A percentile compares a stretch with the other conserved stretches of the same genome.
phyloP scores from a whole-genome alignment of 1,140 invertebrate species.

The Papilio aristodemus region DNA sequence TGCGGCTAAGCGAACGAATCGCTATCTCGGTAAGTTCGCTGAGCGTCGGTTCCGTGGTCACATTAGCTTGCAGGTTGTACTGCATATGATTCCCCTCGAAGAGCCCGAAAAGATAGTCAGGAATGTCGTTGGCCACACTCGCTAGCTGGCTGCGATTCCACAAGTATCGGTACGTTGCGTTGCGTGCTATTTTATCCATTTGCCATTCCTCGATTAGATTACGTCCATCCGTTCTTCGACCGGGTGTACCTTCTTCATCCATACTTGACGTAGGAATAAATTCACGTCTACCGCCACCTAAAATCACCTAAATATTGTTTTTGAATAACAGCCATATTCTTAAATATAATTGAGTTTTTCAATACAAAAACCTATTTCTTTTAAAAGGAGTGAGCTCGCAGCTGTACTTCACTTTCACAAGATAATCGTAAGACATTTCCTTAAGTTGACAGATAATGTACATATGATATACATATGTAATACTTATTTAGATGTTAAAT shows the following conservation, averaged over 20 bases:
- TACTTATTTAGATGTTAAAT: no score
- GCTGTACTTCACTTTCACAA: no score
- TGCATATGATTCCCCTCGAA: slow-evolving; percentile 65
- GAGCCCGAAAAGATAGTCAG: slow-evolving; percentile 86
- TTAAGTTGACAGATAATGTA: no score
- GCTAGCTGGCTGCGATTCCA: slow-evolving; percentile 84
- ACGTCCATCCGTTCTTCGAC: slow-evolving; percentile 81
- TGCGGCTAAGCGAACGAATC: slow-evolving; percentile 87
- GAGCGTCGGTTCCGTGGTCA: slow-evolving; percentile 83
- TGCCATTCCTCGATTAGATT: slow-evolving; percentile 74
- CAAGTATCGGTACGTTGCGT: slow-evolving; percentile 84
- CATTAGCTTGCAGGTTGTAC: slow-evolving; percentile 63
- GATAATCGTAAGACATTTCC: no score
- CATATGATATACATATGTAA: no score
- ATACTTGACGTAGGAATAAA: slow-evolving; percentile 81
- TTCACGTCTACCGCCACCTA: slow-evolving; percentile 87
- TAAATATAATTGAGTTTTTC: no score
- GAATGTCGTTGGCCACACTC: slow-evolving; percentile 81
- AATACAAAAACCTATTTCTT: no score
- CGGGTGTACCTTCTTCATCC: slow-evolving; percentile 84
- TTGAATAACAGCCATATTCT: no score
- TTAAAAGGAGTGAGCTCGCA: no score
- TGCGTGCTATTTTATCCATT: slow-evolving; percentile 63
- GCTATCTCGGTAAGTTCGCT: slow-evolving; percentile 91
- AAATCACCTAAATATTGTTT: slow-evolving; percentile 76